Evolutionary conservation across 2,888 invertebrate species (phyloP).

Genomic region (Cryptus viduatorius): DNA sequence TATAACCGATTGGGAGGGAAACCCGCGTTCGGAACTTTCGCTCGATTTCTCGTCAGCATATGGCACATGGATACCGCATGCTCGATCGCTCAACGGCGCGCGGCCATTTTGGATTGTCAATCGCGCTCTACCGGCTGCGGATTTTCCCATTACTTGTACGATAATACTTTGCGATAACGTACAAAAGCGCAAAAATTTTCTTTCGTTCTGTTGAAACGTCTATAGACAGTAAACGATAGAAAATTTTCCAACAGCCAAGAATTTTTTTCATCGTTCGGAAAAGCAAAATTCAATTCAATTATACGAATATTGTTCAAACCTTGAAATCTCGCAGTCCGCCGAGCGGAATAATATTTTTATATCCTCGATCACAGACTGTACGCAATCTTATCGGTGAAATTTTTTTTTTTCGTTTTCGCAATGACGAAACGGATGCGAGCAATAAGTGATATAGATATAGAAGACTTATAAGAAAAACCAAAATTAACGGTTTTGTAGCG

Average conservation of each 20-base stretch:
- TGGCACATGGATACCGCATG: constrained; percentile 69
- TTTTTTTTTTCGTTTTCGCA: background rate
- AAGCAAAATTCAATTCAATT: background rate
- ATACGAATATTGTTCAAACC: background rate
- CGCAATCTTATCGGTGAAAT: background rate
- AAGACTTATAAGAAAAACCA: background rate
- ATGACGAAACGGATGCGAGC: constrained; percentile 1
- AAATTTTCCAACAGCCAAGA: background rate
- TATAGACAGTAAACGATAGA: background rate
- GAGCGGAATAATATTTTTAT: constrained; percentile 22
- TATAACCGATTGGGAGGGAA: constrained; percentile 23
- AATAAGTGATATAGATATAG: background rate
- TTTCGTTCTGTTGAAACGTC: too few species aligned
- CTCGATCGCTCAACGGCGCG: constrained; percentile 56
- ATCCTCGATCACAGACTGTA: background rate
- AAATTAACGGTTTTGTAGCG: background rate
- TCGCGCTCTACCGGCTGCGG: constrained; percentile 51
- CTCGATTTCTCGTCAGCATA: constrained; percentile 66
- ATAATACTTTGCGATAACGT: background rate
- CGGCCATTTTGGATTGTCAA: constrained; percentile 61
- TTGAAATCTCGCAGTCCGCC: background rate
- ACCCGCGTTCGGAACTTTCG: constrained; percentile 12
- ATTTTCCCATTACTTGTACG: constrained; percentile 7
- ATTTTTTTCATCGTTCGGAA: background rate
- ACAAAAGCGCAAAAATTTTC: background rate